phyloP scores from a whole-genome alignment of 1,140 invertebrate genomes.

The Solen grandis region DNA sequence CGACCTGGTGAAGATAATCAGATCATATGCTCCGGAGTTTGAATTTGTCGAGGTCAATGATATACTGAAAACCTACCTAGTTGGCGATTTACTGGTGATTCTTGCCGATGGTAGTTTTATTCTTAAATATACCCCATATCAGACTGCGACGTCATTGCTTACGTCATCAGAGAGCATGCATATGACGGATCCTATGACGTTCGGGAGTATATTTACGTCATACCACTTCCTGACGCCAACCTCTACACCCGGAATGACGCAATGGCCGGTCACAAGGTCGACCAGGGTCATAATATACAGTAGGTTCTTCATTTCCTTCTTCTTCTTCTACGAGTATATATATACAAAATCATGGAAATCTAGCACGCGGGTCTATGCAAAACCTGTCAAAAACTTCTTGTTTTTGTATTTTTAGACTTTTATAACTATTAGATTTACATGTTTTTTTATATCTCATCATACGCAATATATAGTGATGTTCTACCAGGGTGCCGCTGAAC shows the following conservation, averaged over 20 bases:
- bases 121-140: slow-evolving; percentile 27
- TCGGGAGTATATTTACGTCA: slow-evolving; percentile 35
- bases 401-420: no score
- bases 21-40: slow-evolving; percentile 27
- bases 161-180: slow-evolving; percentile 28
- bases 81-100: slow-evolving; percentile 48
- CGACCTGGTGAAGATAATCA: slow-evolving; percentile 33
- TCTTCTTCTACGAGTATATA: no score
- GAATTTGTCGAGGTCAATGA: slow-evolving; percentile 24
- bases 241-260: slow-evolving; percentile 26
- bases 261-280: slow-evolving; percentile 35
- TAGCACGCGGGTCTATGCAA: no score
- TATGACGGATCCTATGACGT: slow-evolving; percentile 38
- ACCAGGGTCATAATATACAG: slow-evolving; percentile 45
- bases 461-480: no score
- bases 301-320: slow-evolving; percentile 10
- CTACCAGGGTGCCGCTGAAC: no score
- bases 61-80: slow-evolving; percentile 44
- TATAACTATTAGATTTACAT: no score
- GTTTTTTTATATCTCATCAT: no score
- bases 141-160: slow-evolving; percentile 34
- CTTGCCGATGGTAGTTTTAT: slow-evolving; percentile 49
- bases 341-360: no score
- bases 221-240: slow-evolving; percentile 48
- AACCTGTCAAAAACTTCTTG: no score